Conservation (phyloP, 2,797 vertebrate genomes). For the Coreius guichenoti region DNA sequence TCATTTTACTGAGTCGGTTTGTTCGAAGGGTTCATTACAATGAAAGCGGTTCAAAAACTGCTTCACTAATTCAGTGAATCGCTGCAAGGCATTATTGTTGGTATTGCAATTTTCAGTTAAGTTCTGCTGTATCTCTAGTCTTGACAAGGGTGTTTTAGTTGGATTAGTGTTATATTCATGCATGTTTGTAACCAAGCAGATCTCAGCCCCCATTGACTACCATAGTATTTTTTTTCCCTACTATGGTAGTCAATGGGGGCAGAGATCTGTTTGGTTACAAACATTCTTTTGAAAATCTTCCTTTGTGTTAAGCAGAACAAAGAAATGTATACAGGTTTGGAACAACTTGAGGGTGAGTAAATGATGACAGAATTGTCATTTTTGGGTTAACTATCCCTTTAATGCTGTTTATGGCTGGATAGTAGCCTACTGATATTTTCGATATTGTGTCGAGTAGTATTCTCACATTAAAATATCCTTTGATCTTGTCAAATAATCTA, state of each 20-base stretch:
- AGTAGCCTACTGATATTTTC: background rate
- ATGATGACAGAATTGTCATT: no score
- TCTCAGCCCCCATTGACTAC: no score
- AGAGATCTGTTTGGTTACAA: no score
- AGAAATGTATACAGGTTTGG: no score
- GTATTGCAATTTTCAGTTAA: background rate
- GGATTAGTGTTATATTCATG: background rate
- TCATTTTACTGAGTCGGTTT: background rate
- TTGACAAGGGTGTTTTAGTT: background rate
- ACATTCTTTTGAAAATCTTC: no score
- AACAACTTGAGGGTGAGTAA: no score
- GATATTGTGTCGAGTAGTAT: background rate
- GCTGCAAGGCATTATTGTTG: background rate
- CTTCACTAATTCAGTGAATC: background rate
- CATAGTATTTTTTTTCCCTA: no score
- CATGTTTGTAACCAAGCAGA: no score
- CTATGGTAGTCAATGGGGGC: no score
- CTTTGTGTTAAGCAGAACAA: no score
- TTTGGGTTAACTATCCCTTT: no score
- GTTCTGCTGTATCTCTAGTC: background rate
- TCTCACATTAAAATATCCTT: background rate
- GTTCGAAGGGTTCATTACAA: background rate
- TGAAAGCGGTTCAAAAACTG: background rate
- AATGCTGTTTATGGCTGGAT: background rate
- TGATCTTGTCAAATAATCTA: background rate